These are phyloP conservation scores for Aromia moschata DNA, from an alignment of 2,888 invertebrate species.

Conservation along the genomic window DNA sequence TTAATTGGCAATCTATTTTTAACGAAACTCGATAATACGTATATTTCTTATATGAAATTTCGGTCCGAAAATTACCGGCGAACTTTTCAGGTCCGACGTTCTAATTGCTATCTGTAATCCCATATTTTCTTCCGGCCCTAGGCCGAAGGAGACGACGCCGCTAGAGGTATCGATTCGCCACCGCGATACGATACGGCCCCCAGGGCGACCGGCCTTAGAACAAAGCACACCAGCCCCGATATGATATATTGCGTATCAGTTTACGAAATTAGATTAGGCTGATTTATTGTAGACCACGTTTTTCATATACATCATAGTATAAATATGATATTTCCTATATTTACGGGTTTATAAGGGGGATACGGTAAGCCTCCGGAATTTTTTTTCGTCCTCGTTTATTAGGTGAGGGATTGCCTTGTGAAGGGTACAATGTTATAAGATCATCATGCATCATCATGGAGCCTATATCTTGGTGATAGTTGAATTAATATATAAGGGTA, in stretches of 20 bases:
- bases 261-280: slow-evolving; percentile 23
- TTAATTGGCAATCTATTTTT: slow-evolving; percentile 21
- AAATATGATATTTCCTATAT: slow-evolving; percentile 11
- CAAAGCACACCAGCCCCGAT: slow-evolving; percentile 21
- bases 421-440: no score
- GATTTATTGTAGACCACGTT: slow-evolving; percentile 5
- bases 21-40: slow-evolving; percentile 10
- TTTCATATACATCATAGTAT: slow-evolving; percentile 14
- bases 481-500: no score
- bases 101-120: slow-evolving; percentile 22
- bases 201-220: slow-evolving; percentile 5
- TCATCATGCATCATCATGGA: no score
- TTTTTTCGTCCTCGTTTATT: no score
- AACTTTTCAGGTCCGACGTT: slow-evolving; percentile 6
- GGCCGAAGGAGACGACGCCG: slow-evolving; percentile 14
- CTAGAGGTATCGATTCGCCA: slow-evolving; percentile 2
- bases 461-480: no score
- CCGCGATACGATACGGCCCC: slow-evolving; percentile 3
- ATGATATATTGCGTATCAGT: slow-evolving; percentile 24
- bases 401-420: no score
- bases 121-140: slow-evolving; percentile 14
- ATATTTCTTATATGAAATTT: slow-evolving; percentile 16
- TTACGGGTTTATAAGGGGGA: not conserved
- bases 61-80: slow-evolving; percentile 8
- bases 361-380: no score